Conservation (phyloP, 2,888 invertebrate genomes). For the Drosophila ustulata region DNA sequence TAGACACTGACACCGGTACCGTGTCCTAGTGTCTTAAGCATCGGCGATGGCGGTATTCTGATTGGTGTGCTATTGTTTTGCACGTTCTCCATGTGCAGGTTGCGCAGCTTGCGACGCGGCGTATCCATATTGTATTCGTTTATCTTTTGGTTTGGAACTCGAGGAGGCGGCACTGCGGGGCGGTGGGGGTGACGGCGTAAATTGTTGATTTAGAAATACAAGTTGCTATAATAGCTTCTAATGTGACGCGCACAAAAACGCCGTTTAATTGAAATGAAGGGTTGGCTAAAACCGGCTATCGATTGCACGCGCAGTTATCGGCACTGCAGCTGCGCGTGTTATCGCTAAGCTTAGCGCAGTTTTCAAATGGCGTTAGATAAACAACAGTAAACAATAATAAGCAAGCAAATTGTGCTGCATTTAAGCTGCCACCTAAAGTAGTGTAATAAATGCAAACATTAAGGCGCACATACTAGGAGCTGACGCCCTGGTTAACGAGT, state of each 20-base stretch:
- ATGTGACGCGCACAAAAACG: constrained; percentile 57
- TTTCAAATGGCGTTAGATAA: too few species aligned
- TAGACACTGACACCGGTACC: constrained; percentile 93
- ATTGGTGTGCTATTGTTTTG: constrained; percentile 76
- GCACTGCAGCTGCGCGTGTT: background rate
- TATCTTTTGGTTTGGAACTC: constrained; percentile 1
- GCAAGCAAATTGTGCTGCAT: too few species aligned
- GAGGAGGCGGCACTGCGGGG: background rate
- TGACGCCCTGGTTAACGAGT: too few species aligned
- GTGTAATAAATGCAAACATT: too few species aligned
- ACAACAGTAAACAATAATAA: too few species aligned
- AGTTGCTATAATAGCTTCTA: constrained; percentile 15
- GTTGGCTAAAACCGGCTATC: constrained; percentile 37
- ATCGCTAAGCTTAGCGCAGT: background rate
- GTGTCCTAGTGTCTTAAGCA: constrained; percentile 90
- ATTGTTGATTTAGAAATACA: constrained; percentile 8
- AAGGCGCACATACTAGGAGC: too few species aligned
- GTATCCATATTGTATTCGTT: constrained; percentile 69
- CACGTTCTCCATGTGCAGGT: constrained; percentile 75
- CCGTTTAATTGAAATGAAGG: constrained; percentile 56
- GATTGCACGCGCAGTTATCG: constrained; percentile 25
- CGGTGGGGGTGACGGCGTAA: background rate
- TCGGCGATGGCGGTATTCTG: constrained; percentile 90
- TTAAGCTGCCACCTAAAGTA: too few species aligned
- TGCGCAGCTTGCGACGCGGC: constrained; percentile 71